Conservation (phyloP, 1,140 invertebrate species). For the Apocrypta bakeri region DNA sequence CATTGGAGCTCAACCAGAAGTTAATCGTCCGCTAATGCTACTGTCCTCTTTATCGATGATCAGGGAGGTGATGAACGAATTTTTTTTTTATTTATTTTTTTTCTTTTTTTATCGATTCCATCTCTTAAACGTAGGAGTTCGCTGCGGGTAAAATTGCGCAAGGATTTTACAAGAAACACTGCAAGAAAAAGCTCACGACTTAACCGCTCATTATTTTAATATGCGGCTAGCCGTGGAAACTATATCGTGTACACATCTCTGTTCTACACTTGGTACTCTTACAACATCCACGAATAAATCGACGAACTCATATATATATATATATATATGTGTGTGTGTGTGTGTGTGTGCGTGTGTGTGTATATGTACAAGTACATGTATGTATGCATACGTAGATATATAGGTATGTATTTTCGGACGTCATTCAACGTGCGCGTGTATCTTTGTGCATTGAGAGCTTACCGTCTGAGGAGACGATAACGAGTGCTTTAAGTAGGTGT, state of each 20-base stretch:
- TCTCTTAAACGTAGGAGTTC: too few relatives aligned
- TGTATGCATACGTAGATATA: neutral
- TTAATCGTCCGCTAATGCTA: neutral
- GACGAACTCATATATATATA: too few relatives aligned
- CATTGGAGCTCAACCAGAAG: neutral
- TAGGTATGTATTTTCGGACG: neutral
- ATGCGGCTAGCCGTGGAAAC: neutral
- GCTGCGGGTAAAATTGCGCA: neutral
- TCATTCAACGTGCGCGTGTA: neutral
- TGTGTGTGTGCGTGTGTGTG: too few relatives aligned
- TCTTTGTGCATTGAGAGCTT: neutral
- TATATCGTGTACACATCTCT: neutral
- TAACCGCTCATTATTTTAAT: neutral
- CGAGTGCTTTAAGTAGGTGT: slow-evolving; percentile 46
- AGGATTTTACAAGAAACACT: neutral
- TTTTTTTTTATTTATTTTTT: too few relatives aligned
- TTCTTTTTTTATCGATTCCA: too few relatives aligned
- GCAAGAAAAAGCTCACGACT: neutral
- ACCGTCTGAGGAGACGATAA: slow-evolving; percentile 10
- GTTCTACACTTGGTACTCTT: neutral
- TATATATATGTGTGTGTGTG: too few relatives aligned
- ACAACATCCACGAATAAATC: neutral
- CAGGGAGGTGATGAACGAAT: too few relatives aligned
- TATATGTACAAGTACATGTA: too few relatives aligned
- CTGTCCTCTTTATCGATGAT: too few relatives aligned